Conservation (phyloP, 2,888 invertebrate species). For the Pammene aurita region DNA sequence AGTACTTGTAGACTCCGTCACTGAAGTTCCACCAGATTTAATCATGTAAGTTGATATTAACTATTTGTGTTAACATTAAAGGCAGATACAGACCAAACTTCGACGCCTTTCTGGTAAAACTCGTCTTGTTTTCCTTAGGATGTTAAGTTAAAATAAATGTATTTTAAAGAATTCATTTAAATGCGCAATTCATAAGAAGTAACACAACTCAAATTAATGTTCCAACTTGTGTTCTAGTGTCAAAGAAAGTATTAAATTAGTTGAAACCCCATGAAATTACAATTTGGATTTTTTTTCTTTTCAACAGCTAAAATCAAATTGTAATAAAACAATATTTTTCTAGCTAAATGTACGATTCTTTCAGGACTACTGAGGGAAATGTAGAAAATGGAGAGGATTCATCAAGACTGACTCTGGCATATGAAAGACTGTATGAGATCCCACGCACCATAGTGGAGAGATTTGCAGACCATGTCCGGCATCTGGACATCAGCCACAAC, state of each 20-base stretch:
- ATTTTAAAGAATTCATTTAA: background rate
- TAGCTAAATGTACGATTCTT: constrained; percentile 27
- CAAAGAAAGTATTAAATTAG: no score
- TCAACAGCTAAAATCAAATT: no score
- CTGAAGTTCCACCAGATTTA: constrained; percentile 62
- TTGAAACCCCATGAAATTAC: no score
- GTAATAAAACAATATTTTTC: no score
- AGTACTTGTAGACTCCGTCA: constrained; percentile 66
- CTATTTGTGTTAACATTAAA: background rate
- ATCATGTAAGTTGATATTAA: constrained; percentile 58
- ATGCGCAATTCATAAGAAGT: no score
- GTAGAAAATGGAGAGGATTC: constrained; percentile 71
- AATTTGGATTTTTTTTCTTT: no score
- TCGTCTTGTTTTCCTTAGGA: background rate
- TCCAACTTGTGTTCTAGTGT: no score
- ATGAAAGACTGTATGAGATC: constrained; percentile 86
- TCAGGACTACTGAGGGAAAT: constrained; percentile 60
- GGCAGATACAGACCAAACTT: background rate
- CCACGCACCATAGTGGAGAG: constrained; percentile 86
- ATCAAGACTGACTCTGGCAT: constrained; percentile 86
- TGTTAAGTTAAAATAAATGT: no score
- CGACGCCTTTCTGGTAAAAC: background rate
- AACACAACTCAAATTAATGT: no score
- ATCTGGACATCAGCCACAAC: constrained; percentile 88
- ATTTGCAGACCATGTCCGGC: constrained; percentile 84